A percentile compares a stretch with the other conserved stretches of the same genome.
These are phyloP conservation scores for Rhynchonycteris naso DNA, from an alignment of 2,797 vertebrate genomes.

Conservation along the genomic window DNA sequence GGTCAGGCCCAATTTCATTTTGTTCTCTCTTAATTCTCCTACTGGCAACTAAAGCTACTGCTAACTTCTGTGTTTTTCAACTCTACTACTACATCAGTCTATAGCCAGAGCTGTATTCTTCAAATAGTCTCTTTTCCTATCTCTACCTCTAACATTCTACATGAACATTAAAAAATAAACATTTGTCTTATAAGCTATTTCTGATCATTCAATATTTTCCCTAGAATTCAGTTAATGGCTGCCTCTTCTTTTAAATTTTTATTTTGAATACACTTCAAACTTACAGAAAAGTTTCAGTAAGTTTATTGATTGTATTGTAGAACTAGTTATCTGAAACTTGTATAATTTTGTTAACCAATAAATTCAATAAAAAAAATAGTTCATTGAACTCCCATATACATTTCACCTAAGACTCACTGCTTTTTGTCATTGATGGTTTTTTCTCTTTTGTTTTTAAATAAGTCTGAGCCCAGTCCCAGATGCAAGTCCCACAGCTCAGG, in stretches of 20 bases:
- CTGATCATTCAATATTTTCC: neutral
- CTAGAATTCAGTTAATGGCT: conserved; percentile 10
- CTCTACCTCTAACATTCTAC: neutral
- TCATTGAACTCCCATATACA: neutral
- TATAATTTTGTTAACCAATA: too few relatives aligned
- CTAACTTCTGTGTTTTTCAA: conserved; percentile 45
- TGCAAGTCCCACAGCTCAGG: too few relatives aligned
- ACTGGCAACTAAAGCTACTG: conserved; percentile 33
- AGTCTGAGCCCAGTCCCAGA: too few relatives aligned
- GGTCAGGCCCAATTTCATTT: conserved; percentile 34
- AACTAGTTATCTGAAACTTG: too few relatives aligned
- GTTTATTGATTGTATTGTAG: too few relatives aligned
- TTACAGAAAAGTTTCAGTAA: conserved; percentile 28
- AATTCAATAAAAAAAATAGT: neutral
- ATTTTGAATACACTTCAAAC: conserved; percentile 34
- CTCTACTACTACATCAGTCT: conserved; percentile 1
- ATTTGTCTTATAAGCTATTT: conserved; percentile 13
- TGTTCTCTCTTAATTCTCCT: conserved; percentile 37
- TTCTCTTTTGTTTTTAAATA: too few relatives aligned
- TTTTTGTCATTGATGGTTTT: too few relatives aligned
- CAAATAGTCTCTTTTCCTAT: conserved; percentile 15
- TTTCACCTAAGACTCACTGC: neutral
- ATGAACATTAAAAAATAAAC: conserved; percentile 20
- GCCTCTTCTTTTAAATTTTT: conserved; percentile 4
- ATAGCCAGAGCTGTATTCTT: conserved; percentile 6